phyloP scores from a whole-genome alignment of 2,888 invertebrate genomes.

The Eristalinus aeneus region DNA sequence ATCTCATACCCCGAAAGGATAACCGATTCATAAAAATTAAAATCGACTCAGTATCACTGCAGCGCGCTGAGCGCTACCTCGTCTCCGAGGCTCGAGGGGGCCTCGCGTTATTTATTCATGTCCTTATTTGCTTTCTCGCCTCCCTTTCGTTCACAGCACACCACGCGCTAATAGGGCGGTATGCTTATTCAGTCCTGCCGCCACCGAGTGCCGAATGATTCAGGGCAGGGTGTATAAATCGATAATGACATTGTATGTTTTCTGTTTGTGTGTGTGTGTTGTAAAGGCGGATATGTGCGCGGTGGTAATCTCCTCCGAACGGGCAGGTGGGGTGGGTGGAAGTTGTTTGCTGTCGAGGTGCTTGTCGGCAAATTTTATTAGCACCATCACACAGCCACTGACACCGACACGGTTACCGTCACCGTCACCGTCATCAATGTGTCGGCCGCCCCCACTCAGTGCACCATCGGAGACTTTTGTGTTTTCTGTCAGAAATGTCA shows the following conservation, averaged over 20 bases:
- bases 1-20: constrained; percentile 9
- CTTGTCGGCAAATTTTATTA: constrained; percentile 47
- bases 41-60: constrained; percentile 29
- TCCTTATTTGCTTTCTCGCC: constrained; percentile 32
- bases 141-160: constrained; percentile 34
- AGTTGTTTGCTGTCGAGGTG: constrained; percentile 21
- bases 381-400: not conserved
- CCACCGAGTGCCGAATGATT: not conserved
- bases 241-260: constrained; percentile 42
- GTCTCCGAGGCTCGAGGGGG: not conserved
- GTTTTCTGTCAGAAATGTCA: not conserved
- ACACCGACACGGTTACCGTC: not conserved
- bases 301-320: constrained; percentile 31
- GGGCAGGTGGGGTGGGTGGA: not conserved
- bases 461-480: not conserved
- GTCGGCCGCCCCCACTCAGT: not conserved
- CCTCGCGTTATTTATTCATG: constrained; percentile 50
- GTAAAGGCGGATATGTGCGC: not conserved
- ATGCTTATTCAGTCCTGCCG: constrained; percentile 14
- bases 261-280: constrained; percentile 9
- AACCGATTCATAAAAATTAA: constrained; percentile 49
- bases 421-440: not conserved
- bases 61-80: not conserved
- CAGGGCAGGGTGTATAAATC: constrained; percentile 35
- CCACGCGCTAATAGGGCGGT: constrained; percentile 38